Evolutionary conservation across 2,113 vertebrate species (phyloP).

Genomic region (Clarias gariepinus): DNA sequence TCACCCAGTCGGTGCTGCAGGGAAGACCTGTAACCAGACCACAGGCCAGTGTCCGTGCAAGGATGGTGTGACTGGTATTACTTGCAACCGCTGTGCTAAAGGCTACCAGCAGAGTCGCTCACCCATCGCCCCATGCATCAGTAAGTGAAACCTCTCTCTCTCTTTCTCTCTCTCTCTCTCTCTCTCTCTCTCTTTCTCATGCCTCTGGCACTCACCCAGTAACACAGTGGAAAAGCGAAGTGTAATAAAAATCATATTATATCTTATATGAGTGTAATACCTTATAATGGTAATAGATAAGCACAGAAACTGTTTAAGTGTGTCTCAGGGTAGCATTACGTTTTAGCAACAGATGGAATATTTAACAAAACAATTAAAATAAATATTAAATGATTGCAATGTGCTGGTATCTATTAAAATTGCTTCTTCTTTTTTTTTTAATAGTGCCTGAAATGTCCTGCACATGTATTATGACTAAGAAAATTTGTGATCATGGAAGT

Average conservation of each 20-base stretch:
- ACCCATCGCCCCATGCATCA: conserved; percentile 97
- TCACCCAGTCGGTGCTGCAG: conserved; percentile 95
- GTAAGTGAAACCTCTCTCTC: conserved; percentile 72
- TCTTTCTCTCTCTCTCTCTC: not conserved
- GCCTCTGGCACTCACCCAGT: no score
- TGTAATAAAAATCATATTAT: conserved; percentile 3
- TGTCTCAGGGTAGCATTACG: conserved; percentile 14
- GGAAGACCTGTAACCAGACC: conserved; percentile 98
- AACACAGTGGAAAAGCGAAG: not conserved
- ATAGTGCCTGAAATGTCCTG: not conserved
- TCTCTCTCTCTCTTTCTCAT: not conserved
- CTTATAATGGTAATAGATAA: not conserved
- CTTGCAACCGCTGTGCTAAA: conserved; percentile 97
- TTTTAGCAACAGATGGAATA: not conserved
- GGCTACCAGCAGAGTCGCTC: conserved; percentile 99
- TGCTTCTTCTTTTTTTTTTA: not conserved
- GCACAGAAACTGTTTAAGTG: not conserved
- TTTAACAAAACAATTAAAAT: not conserved
- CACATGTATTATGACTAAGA: not conserved
- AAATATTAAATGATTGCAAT: not conserved
- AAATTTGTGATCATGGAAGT: not conserved
- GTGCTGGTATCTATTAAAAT: not conserved
- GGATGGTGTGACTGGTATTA: conserved; percentile 96
- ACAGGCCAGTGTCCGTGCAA: conserved; percentile 99
- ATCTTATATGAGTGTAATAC: not conserved